A percentile compares a stretch with the other conserved stretches of the same genome.
Evolutionary conservation across 2,797 vertebrate species (phyloP).

Genomic region (Avahi laniger): DNA sequence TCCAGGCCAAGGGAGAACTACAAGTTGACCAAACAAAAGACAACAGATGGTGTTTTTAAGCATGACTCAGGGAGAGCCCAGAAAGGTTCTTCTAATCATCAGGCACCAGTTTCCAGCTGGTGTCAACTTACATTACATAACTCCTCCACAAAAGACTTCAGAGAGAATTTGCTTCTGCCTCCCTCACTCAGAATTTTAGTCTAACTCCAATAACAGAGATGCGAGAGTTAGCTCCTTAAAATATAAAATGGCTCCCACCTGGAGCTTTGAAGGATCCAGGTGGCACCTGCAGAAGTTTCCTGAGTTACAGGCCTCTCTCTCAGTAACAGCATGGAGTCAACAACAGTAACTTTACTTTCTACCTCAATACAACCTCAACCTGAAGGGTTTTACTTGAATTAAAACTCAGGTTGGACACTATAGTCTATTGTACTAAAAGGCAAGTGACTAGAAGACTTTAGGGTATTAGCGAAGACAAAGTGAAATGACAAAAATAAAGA

Average conservation of each 20-base stretch:
- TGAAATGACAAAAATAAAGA: conserved; percentile 33
- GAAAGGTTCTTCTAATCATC: not conserved
- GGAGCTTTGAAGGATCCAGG: not conserved
- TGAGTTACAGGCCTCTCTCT: not conserved
- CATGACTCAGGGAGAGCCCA: not conserved
- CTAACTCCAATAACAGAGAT: not conserved
- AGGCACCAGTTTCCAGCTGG: not conserved
- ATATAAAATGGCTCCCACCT: not conserved
- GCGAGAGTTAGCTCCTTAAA: not conserved
- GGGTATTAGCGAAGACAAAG: not conserved
- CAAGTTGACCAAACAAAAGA: not conserved
- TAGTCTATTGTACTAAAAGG: not conserved
- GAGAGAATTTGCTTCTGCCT: not conserved
- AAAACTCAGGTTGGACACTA: not conserved
- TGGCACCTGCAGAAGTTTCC: not conserved
- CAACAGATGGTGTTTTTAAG: not conserved
- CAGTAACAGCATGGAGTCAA: not conserved
- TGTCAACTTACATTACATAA: not conserved
- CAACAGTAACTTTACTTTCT: not conserved
- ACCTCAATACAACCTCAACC: not conserved
- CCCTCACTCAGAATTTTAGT: not conserved
- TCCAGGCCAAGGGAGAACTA: not conserved
- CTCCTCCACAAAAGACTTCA: not conserved
- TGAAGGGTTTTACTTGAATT: not conserved
- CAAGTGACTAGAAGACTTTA: not conserved